Percentiles rank a stretch among this genome's conserved stretches.
Conservation (phyloP, 2,113 vertebrate species). For the Alligator sinensis region DNA sequence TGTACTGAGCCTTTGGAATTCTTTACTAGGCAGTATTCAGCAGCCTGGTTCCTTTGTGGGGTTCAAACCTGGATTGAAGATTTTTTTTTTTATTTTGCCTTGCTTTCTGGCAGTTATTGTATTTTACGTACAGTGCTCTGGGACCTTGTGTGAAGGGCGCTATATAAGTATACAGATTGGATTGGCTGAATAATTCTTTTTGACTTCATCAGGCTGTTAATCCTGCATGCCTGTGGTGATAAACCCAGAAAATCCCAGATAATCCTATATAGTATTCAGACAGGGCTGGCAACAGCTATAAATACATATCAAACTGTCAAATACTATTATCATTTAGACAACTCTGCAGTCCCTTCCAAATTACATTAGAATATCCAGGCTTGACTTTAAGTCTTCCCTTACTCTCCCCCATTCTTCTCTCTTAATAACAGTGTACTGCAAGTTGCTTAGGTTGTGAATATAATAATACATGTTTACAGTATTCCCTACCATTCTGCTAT, state of each 20-base stretch:
- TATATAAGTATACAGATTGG: conserved; percentile 43
- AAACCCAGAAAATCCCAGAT: conserved; percentile 87
- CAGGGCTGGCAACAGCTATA: conserved; percentile 81
- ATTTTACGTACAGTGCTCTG: not conserved
- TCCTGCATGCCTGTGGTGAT: conserved; percentile 85
- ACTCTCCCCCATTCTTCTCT: not conserved
- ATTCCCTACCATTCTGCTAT: conserved; percentile 29
- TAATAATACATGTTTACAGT: conserved; percentile 26
- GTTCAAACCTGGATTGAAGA: conserved; percentile 19
- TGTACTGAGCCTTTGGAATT: not conserved
- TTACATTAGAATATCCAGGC: conserved; percentile 62
- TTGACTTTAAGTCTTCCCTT: conserved; percentile 30
- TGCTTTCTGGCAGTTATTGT: not conserved
- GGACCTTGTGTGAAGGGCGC: conserved; percentile 50
- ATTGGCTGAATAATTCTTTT: conserved; percentile 81
- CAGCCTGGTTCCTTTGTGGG: not conserved
- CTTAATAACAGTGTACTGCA: conserved; percentile 11
- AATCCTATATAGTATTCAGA: conserved; percentile 86
- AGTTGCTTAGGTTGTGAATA: conserved; percentile 12
- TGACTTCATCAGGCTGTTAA: conserved; percentile 85
- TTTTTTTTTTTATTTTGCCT: not conserved
- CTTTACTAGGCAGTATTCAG: not conserved
- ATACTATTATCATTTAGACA: conserved; percentile 85
- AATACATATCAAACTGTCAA: conserved; percentile 86
- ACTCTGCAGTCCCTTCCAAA: conserved; percentile 70